Evolutionary conservation across 37 sponge, comb jelly and placozoan species (phyloP).

Genomic region (Eunapius fragilis): DNA sequence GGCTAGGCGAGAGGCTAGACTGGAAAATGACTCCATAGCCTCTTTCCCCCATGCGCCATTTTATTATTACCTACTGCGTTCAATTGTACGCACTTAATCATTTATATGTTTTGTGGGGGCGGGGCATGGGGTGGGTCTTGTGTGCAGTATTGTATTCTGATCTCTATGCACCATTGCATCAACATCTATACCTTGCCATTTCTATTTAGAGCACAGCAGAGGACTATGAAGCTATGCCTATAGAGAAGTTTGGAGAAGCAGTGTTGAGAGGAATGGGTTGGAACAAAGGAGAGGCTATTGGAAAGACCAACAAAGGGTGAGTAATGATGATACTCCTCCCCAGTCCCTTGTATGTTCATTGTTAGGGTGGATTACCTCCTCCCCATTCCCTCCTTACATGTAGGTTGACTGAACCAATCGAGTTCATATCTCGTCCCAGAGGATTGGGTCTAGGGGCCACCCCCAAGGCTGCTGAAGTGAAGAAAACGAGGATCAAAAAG

Average conservation of each 20-base stretch:
- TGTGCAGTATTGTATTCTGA: no score
- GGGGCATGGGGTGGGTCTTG: no score
- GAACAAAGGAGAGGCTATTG: conserved; percentile 89
- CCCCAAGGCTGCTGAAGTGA: conserved; percentile 25
- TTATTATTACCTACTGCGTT: no score
- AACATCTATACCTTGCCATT: background rate
- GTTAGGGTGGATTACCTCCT: background rate
- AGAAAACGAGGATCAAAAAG: conserved; percentile 59
- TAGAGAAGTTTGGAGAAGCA: conserved; percentile 88
- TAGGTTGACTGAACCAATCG: conserved; percentile 81
- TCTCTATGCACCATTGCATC: no score
- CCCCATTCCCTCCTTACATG: background rate
- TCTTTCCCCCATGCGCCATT: no score
- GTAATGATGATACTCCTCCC: conserved; percentile 1
- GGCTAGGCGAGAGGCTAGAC: no score
- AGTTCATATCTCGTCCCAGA: conserved; percentile 66
- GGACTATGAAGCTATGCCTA: conserved; percentile 90
- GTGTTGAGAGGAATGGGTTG: conserved; percentile 97
- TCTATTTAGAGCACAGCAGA: conserved; percentile 70
- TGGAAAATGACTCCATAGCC: no score
- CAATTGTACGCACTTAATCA: no score
- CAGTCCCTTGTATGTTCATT: no score
- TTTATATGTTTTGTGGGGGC: no score
- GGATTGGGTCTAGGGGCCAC: conserved; percentile 86
- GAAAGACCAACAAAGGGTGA: conserved; percentile 85